Base-by-base conservation (phyloP, 2,797 vertebrate species). In the Pangasius djambal region DNA sequence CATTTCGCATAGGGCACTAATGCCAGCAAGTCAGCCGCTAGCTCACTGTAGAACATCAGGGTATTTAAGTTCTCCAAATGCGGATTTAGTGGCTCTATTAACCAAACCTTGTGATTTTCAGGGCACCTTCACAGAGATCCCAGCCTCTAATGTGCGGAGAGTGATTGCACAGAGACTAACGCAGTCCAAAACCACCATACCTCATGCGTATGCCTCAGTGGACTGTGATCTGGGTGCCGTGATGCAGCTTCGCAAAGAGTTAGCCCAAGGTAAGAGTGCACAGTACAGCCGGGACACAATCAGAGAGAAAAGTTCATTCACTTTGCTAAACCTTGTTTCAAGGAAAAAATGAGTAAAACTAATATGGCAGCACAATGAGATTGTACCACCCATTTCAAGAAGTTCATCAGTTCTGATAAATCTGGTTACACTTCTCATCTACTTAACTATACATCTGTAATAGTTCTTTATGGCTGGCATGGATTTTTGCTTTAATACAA, bases 151-250 rank as follows among this genome's bases (percentile, higher is more conserved):
- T 63, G 93, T 98, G 67, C 97, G 98, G 88, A 97, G 97, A 91
- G 97, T 98, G 91, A 99, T 98, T 89, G 98, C 98, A 91, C 98
- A 98, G 94, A 97, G 97, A 90, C 94, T 99, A 91, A 98, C 96
- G 2, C 97, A 98, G 88, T 99, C 98, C 25, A 99, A 99, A 95
- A 97, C 95, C 89, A 98, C 97, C 85, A 96, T 99, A 93, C 98
- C 98, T 91, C 98, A 99, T 31, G 95, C 98, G 0, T 99, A 99
- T 67, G 97, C 97, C 89, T 96, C 96, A 28, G 93, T 98, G 18
- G 96, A 98, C 95, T 99, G 98, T 93, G 96, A 98, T 92, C 94
- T 99, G 91, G 97, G 95, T 67, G 97, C 97, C 3, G 93, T 99
- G 93, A 95, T 98, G 94, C 94, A 96, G 91, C 95, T 98, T 87